Evolutionary conservation across 2,888 invertebrate genomes (phyloP), one percentile per base, ranked within the genome.

Genomic region (Spodoptera picta): DNA sequence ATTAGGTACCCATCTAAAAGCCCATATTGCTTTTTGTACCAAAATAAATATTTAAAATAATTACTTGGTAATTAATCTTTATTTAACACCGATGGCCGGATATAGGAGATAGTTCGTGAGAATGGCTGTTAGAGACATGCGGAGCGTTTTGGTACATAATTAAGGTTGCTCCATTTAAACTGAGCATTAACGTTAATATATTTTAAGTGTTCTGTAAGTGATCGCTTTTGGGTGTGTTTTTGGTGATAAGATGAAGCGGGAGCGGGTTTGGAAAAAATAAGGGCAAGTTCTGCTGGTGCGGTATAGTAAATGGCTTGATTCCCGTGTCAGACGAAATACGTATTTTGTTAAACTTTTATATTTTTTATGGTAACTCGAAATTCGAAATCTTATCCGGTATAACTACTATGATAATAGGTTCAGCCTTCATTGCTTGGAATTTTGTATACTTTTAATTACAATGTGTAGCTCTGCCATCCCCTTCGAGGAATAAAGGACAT

Each of bases 131-230:
- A 48, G 60, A 58, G 4, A 53, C 36, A 61, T 48, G 10, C 42
- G 49, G 43, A 48, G 41, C 10, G 55, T 60, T 58, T 36, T 55
- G 45, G 67, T 69, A 60, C 70, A 73, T 62, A 80, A 80, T 79
- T 80, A 75, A 71, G 52, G 60, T 64, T 72, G 71, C 82, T 82
- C 84, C 83, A 86, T 82, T 89, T 90, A 88, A 90, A 84, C 75
- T 87, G 78, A 78, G 81, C 88, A 90, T 92, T 92, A 92, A 83
- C 73, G 83, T 70, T 85, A 88, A 90, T 89, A 87, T 87, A 87
- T 86, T 85, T 84, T 83, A 83, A 86, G 81, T 77, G 83, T 83
- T 83, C 73, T 64, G 80, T 87, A 85, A 87, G 79, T 83, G 84
- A 87, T 87, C 80, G 60, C 70, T 63, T 80, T 79, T 31, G 70